A percentile compares a stretch with the other conserved stretches of the same genome.
Evolutionary conservation across 1,140 invertebrate species (phyloP).

Genomic region (Trichomalopsis sarcophagae): DNA sequence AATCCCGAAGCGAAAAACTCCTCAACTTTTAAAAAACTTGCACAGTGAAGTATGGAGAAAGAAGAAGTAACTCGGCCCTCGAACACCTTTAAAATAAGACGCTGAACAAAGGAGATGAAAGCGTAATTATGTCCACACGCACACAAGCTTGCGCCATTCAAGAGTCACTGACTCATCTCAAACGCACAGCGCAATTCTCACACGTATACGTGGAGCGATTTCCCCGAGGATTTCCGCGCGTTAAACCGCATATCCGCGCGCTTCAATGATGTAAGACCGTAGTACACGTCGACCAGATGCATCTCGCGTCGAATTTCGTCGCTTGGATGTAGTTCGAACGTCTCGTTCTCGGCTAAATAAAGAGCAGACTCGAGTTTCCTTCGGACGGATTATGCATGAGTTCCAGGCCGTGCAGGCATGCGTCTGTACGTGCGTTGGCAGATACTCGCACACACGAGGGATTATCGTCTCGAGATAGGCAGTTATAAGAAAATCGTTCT

Average conservation of each 20-base stretch:
- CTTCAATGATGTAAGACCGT: too few relatives aligned
- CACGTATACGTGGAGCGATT: background rate
- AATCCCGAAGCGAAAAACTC: background rate
- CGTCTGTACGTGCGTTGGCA: background rate
- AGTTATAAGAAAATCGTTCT: too few relatives aligned
- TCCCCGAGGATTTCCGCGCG: background rate
- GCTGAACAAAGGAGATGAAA: conserved; percentile 20
- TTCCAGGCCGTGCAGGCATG: background rate
- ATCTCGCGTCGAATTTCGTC: background rate
- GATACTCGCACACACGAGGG: background rate
- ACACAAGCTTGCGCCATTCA: background rate
- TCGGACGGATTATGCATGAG: background rate
- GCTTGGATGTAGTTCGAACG: background rate
- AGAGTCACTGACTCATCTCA: background rate
- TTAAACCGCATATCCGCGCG: background rate
- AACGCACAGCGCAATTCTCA: background rate
- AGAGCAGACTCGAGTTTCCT: background rate
- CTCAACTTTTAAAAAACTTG: background rate
- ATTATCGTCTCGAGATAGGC: background rate
- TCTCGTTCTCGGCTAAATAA: too few relatives aligned
- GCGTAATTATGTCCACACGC: conserved; percentile 4
- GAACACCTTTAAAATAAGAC: background rate
- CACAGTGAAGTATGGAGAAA: background rate
- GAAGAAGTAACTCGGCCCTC: background rate
- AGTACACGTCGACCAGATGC: too few relatives aligned